Evolutionary conservation across 2,888 invertebrate species (phyloP).

Genomic region (Folsomia candida): DNA sequence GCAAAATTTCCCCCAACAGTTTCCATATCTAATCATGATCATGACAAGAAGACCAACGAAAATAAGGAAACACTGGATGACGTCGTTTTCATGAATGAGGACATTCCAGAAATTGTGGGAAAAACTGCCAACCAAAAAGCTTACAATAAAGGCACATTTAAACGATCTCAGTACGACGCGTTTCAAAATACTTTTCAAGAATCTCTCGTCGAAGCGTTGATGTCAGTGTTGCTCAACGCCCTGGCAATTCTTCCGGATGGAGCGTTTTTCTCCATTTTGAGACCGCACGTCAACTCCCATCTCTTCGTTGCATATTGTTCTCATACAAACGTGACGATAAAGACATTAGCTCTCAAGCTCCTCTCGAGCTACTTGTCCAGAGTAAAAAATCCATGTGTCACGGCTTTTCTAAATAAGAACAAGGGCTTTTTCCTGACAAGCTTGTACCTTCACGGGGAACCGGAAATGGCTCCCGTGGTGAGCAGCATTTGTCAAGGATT

Average conservation of each 20-base stretch:
- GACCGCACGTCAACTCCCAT: conserved; percentile 40
- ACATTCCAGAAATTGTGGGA: conserved; percentile 47
- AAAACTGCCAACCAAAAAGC: conserved; percentile 21
- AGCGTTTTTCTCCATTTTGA: conserved; percentile 44
- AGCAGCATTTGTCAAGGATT: conserved; percentile 43
- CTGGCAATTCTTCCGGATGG: conserved; percentile 49
- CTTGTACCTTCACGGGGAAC: conserved; percentile 41
- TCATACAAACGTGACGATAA: conserved; percentile 42
- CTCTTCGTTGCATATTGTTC: conserved; percentile 46
- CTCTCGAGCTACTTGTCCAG: conserved; percentile 45
- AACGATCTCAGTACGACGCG: conserved; percentile 35
- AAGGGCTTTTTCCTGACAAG: conserved; percentile 47
- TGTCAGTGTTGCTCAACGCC: conserved; percentile 47
- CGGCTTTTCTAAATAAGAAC: conserved; percentile 38
- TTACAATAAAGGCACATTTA: conserved; percentile 33
- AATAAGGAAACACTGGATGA: neutral
- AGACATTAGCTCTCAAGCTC: conserved; percentile 44
- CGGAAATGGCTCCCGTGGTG: conserved; percentile 36
- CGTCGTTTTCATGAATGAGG: conserved; percentile 28
- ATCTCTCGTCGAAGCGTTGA: conserved; percentile 47
- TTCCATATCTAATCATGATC: neutral
- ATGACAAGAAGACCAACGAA: neutral
- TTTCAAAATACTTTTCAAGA: conserved; percentile 47
- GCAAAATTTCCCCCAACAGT: neutral
- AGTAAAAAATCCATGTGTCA: conserved; percentile 40